Evolutionary conservation across 2,113 vertebrate genomes (phyloP).

Genomic region (Ochotona princeps): DNA sequence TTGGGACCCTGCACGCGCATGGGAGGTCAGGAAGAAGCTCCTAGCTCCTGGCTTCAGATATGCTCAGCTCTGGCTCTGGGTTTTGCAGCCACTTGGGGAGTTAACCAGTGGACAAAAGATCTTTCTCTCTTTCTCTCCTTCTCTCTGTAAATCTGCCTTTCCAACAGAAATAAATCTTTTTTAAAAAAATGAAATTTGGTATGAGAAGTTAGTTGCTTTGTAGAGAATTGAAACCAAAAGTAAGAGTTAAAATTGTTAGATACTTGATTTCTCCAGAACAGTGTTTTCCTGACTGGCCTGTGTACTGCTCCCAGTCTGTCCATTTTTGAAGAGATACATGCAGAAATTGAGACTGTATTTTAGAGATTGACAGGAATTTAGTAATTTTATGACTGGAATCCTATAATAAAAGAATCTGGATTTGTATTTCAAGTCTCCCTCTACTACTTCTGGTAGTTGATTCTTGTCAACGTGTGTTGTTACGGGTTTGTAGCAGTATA

Average conservation of each 20-base stretch:
- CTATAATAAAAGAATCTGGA: constrained; percentile 34
- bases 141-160: too few relatives aligned
- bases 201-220: not conserved
- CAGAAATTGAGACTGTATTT: not conserved
- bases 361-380: constrained; percentile 17
- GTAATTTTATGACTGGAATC: not conserved
- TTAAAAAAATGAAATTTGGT: not conserved
- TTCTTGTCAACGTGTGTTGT: constrained; percentile 1
- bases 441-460: not conserved
- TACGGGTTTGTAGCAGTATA: not conserved
- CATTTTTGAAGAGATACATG: not conserved
- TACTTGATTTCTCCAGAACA: not conserved
- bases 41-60: too few relatives aligned
- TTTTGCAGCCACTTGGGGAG: too few relatives aligned
- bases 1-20: too few relatives aligned
- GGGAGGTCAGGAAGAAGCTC: too few relatives aligned
- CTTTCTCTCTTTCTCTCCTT: too few relatives aligned
- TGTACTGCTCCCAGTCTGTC: not conserved
- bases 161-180: too few relatives aligned
- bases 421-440: not conserved
- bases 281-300: not conserved
- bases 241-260: not conserved
- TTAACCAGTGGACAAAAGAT: too few relatives aligned
- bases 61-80: too few relatives aligned
- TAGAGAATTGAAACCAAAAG: not conserved